Conservation (phyloP, 2,888 invertebrate genomes). For the Dilophus febrilis region DNA sequence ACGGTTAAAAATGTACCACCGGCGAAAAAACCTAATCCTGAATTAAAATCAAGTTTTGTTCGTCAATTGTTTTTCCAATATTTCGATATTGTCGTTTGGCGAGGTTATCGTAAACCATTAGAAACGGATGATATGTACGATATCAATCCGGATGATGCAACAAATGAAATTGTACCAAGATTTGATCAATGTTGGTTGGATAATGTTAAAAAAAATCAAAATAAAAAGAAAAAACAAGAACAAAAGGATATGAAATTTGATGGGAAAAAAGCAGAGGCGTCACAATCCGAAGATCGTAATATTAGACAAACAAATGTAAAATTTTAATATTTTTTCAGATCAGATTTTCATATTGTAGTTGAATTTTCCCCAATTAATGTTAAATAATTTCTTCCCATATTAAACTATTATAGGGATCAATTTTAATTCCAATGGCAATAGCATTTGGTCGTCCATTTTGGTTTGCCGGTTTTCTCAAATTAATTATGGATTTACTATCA, state of each 20-base stretch:
- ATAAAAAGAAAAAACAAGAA: conserved; percentile 1
- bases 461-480: conserved; percentile 6
- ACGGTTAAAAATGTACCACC: too few relatives aligned
- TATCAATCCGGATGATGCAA: conserved; percentile 31
- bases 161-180: conserved; percentile 15
- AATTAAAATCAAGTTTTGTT: conserved; percentile 33
- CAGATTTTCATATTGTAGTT: too few relatives aligned
- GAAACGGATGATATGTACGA: conserved; percentile 36
- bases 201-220: neutral
- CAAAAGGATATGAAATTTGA: too few relatives aligned
- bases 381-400: too few relatives aligned
- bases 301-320: neutral
- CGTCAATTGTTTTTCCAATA: conserved; percentile 37
- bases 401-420: conserved; percentile 6
- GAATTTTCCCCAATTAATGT: too few relatives aligned
- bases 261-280: too few relatives aligned
- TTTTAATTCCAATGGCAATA: conserved; percentile 6
- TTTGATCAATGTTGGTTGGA: conserved; percentile 31
- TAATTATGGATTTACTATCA: conserved; percentile 4
- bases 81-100: conserved; percentile 34
- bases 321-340: too few relatives aligned
- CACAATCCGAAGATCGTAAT: too few relatives aligned
- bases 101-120: conserved; percentile 33
- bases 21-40: conserved; percentile 30
- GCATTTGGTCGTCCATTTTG: conserved; percentile 8